Percentiles rank a stretch among this genome's conserved stretches.
Evolutionary conservation across 1,140 invertebrate genomes (phyloP).

Genomic region (Zophobas atratus): DNA sequence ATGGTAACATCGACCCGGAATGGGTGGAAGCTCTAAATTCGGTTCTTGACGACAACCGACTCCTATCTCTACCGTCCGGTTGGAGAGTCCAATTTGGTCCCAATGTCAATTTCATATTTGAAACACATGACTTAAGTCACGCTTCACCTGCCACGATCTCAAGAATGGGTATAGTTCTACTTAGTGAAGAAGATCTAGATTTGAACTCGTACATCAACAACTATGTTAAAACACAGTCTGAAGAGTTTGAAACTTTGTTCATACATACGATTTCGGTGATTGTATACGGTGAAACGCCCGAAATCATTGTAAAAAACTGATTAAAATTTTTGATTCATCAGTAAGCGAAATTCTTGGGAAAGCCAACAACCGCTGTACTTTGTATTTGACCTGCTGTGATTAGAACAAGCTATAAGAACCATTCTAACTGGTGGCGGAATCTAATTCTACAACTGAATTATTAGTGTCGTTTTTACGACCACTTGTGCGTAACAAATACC

Average conservation of each 20-base stretch:
- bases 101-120: slow-evolving; percentile 97
- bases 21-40: slow-evolving; percentile 99
- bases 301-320: slow-evolving; percentile 83
- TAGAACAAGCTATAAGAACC: slow-evolving; percentile 95
- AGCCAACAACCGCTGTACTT: too few species aligned
- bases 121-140: slow-evolving; percentile 93
- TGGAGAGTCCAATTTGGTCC: slow-evolving; percentile 95
- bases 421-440: slow-evolving; percentile 81
- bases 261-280: too few species aligned
- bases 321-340: slow-evolving; percentile 86
- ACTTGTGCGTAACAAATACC: too few species aligned
- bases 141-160: slow-evolving; percentile 99
- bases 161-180: slow-evolving; percentile 95
- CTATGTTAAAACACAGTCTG: slow-evolving; percentile 69
- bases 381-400: too few species aligned
- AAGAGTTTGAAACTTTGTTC: slow-evolving; percentile 68
- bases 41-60: slow-evolving; percentile 94
- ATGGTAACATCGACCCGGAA: slow-evolving; percentile 98
- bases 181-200: slow-evolving; percentile 82
- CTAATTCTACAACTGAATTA: too few species aligned
- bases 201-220: slow-evolving; percentile 73
- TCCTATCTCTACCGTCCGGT: slow-evolving; percentile 96
- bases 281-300: too few species aligned
- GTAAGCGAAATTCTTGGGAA: too few species aligned
- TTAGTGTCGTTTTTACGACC: too few species aligned